A percentile compares a stretch with the other conserved stretches of the same genome.
Conservation (phyloP, 35 echinoderm and acorn worm genomes). For the Ophiothrix spiculata region DNA sequence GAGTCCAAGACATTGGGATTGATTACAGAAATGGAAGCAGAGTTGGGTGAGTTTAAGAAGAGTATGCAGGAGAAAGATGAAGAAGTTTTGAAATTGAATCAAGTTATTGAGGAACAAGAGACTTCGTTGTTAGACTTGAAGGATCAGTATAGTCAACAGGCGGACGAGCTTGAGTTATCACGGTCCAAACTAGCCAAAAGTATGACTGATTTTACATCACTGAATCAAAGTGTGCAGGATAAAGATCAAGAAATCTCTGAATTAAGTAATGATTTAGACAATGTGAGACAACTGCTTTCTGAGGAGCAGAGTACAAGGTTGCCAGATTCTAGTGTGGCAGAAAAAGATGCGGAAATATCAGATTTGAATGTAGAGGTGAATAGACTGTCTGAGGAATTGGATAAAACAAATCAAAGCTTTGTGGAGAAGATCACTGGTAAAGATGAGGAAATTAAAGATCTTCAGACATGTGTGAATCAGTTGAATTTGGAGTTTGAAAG, state of each 20-base stretch:
- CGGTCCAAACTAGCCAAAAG: not conserved
- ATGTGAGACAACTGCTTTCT: not conserved
- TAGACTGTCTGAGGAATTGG: not conserved
- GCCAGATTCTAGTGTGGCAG: not conserved
- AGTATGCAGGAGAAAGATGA: conserved; percentile 17
- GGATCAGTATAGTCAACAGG: conserved; percentile 9
- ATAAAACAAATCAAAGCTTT: conserved; percentile 8
- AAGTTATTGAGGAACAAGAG: conserved; percentile 16
- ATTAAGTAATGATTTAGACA: not conserved
- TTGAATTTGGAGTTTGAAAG: not conserved
- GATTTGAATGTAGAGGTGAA: not conserved
- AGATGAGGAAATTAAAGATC: conserved; percentile 18
- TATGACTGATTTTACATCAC: not conserved
- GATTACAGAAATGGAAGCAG: conserved; percentile 34
- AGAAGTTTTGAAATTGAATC: not conserved
- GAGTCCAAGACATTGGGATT: conserved; percentile 23
- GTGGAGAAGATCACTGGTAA: not conserved
- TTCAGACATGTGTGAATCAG: not conserved
- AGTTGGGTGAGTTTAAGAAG: conserved; percentile 20
- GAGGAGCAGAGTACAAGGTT: not conserved
- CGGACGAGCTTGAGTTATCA: not conserved
- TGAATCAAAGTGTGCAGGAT: not conserved
- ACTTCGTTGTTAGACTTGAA: not conserved
- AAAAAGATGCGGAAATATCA: not conserved
- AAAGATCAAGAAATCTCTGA: not conserved